Evolutionary conservation across 1,140 invertebrate genomes (phyloP).

Genomic region (Hyles euphorbiae): DNA sequence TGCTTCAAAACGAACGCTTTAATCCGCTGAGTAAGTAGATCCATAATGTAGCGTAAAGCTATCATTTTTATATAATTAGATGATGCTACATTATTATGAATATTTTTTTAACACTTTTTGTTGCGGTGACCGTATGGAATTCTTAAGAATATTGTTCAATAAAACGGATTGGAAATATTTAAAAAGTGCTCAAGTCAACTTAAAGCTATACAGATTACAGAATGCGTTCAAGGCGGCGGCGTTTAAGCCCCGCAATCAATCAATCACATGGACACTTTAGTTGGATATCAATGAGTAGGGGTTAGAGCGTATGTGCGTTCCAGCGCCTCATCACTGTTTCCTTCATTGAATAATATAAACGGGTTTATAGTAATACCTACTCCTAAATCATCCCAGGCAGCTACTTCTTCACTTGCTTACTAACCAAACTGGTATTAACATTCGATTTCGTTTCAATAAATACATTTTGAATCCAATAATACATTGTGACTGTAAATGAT

Average conservation of each 20-base stretch:
- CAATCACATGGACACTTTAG: constrained; percentile 35
- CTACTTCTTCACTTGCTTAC: not conserved
- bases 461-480: not conserved
- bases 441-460: not conserved
- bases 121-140: no score
- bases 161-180: no score
- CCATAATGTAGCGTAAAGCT: no score
- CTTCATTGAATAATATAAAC: constrained; percentile 21
- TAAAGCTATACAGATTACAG: not conserved
- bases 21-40: no score
- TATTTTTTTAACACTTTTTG: no score
- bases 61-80: no score
- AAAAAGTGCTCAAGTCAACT: no score
- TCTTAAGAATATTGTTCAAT: no score
- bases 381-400: no score
- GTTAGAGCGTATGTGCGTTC: constrained; percentile 6
- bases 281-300: constrained; percentile 28
- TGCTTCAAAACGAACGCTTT: no score
- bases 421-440: not conserved
- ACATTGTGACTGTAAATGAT: constrained; percentile 7
- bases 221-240: not conserved
- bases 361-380: not conserved
- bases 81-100: no score
- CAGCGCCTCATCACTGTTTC: constrained; percentile 8
- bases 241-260: constrained; percentile 24